Percentiles rank a stretch among this genome's conserved stretches.
Conservation (phyloP, 2,888 invertebrate genomes). For the Macrosoma leucophasiata region DNA sequence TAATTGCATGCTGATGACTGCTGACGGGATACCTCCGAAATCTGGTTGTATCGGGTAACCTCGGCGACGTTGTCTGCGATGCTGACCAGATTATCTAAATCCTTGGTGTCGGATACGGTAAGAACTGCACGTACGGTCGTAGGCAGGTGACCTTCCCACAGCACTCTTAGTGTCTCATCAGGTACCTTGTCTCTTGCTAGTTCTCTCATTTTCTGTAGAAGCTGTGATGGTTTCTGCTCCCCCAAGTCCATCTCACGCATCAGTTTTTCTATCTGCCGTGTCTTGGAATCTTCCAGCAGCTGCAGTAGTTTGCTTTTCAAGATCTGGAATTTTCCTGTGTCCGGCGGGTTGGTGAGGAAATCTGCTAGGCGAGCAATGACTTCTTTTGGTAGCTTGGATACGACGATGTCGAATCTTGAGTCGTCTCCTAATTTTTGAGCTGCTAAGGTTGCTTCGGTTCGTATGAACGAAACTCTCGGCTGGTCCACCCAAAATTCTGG, state of each 20-base stretch:
- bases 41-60: background rate
- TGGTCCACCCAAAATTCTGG: background rate
- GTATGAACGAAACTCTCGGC: background rate
- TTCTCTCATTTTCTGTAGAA: conserved; percentile 12
- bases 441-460: background rate
- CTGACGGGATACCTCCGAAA: background rate
- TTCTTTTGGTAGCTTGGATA: background rate
- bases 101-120: no score
- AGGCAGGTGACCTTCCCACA: no score
- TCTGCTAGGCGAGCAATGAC: no score
- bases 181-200: conserved; percentile 8
- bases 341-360: no score
- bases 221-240: conserved; percentile 16
- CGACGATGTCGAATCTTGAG: background rate
- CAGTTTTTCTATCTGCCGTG: no score
- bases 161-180: conserved; percentile 6
- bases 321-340: no score
- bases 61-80: conserved; percentile 7
- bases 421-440: background rate
- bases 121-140: no score
- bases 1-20: no score
- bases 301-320: no score
- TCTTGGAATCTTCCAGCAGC: no score
- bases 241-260: no score
- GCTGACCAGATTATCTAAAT: background rate